Evolutionary conservation across 2,113 vertebrate species (phyloP).

Genomic region (Phyllostomus discolor): DNA sequence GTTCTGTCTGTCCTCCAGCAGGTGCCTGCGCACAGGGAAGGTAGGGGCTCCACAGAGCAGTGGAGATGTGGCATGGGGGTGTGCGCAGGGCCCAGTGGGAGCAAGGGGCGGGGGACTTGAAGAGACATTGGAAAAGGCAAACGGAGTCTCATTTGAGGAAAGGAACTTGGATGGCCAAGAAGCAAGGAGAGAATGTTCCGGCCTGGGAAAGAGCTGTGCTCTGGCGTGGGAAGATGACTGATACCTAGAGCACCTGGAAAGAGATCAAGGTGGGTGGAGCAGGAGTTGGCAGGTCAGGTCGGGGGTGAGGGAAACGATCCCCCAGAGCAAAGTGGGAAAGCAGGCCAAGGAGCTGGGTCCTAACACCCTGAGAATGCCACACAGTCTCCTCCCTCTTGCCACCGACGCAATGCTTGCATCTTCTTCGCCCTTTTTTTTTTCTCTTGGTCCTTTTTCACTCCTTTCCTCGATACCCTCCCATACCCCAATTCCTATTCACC

Average conservation of each 20-base stretch:
- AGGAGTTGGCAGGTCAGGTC: background rate
- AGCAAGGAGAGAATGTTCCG: background rate
- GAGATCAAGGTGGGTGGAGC: background rate
- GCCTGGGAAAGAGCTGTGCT: background rate
- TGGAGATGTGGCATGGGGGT: too few species aligned
- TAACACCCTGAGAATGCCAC: background rate
- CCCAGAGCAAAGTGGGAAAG: background rate
- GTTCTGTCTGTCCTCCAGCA: background rate
- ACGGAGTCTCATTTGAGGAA: background rate
- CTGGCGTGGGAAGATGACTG: fast-evolving
- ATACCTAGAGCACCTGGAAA: background rate
- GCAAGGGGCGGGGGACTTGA: fast-evolving
- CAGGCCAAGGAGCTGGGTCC: background rate
- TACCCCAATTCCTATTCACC: background rate
- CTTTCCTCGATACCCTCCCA: background rate
- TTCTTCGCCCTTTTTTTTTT: background rate
- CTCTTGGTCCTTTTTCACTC: background rate
- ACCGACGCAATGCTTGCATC: background rate
- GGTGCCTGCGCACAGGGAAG: fast-evolving
- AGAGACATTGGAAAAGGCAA: fast-evolving
- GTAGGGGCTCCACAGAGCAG: background rate
- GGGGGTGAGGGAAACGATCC: fast-evolving
- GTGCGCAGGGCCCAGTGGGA: fast-evolving
- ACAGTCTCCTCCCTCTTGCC: background rate
- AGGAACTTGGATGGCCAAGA: background rate